Percentiles rank a stretch among this genome's conserved stretches.
phyloP scores from a whole-genome alignment of 2,888 invertebrate species.

The Neelides folsomi region DNA sequence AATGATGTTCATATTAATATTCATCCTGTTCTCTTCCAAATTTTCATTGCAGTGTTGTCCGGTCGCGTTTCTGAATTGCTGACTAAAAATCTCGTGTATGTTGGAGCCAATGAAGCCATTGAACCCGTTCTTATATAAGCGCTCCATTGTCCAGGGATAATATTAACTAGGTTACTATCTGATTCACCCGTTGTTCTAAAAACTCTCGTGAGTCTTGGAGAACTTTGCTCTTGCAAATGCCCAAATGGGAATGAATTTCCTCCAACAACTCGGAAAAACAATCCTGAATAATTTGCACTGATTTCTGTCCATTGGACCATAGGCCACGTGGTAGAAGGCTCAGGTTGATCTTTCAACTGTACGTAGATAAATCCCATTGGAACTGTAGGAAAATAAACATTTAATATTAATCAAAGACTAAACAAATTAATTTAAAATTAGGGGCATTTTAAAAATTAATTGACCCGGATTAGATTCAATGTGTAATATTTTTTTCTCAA shows the following conservation, averaged over 20 bases:
- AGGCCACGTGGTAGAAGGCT: background rate
- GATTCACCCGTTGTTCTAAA: too few species aligned
- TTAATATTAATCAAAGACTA: too few species aligned
- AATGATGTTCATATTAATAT: too few species aligned
- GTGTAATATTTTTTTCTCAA: too few species aligned
- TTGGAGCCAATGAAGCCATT: too few species aligned
- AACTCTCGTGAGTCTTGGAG: background rate
- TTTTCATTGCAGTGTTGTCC: background rate
- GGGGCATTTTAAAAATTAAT: too few species aligned
- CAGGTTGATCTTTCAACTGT: background rate
- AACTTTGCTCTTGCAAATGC: background rate
- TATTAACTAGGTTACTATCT: too few species aligned
- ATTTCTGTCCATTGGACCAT: background rate
- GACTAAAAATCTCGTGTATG: background rate
- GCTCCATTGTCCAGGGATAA: too few species aligned
- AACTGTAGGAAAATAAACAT: background rate
- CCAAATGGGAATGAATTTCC: background rate
- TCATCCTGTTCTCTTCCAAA: constrained; percentile 1
- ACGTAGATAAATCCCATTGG: background rate
- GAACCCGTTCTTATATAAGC: too few species aligned
- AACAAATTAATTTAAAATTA: too few species aligned
- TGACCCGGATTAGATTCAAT: too few species aligned
- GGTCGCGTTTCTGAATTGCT: background rate
- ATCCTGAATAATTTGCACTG: background rate
- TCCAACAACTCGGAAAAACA: background rate